Evolutionary conservation across 2,888 invertebrate species (phyloP).

Genomic region (Andrena trimmerana): DNA sequence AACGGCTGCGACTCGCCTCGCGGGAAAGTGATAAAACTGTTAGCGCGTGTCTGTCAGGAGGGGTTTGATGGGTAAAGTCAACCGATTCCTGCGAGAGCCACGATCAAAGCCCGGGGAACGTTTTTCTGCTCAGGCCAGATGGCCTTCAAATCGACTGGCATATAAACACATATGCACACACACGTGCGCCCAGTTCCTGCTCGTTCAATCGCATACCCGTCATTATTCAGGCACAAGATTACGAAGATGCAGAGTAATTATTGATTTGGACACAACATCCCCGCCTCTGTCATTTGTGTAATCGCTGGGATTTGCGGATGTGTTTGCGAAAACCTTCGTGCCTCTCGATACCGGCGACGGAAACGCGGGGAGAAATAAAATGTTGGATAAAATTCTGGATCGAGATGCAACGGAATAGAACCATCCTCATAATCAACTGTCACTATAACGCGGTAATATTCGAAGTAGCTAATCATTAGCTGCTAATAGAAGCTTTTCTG

Average conservation of each 20-base stretch:
- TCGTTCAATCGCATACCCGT: slow-evolving; percentile 26
- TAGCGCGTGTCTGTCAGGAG: background rate
- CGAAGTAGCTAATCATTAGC: no score
- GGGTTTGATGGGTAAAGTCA: no score
- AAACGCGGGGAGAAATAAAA: background rate
- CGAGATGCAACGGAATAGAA: background rate
- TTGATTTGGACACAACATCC: slow-evolving; percentile 61
- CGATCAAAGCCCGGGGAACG: background rate
- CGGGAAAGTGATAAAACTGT: background rate
- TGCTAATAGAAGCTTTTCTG: no score
- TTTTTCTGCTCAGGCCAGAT: background rate
- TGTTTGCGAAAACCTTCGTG: slow-evolving; percentile 49
- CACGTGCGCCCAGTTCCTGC: background rate
- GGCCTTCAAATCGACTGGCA: slow-evolving; percentile 54
- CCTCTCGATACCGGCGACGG: background rate
- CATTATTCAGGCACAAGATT: slow-evolving; percentile 61
- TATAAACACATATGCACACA: background rate
- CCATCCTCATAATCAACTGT: background rate
- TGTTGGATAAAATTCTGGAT: background rate
- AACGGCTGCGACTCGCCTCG: background rate
- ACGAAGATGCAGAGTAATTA: slow-evolving; percentile 64
- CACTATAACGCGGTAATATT: background rate
- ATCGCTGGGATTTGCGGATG: slow-evolving; percentile 48
- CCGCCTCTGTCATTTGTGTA: slow-evolving; percentile 61
- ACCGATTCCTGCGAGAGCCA: no score